Evolutionary conservation across 2,888 invertebrate species (phyloP).

Genomic region (Caenorhabditis sp.): DNA sequence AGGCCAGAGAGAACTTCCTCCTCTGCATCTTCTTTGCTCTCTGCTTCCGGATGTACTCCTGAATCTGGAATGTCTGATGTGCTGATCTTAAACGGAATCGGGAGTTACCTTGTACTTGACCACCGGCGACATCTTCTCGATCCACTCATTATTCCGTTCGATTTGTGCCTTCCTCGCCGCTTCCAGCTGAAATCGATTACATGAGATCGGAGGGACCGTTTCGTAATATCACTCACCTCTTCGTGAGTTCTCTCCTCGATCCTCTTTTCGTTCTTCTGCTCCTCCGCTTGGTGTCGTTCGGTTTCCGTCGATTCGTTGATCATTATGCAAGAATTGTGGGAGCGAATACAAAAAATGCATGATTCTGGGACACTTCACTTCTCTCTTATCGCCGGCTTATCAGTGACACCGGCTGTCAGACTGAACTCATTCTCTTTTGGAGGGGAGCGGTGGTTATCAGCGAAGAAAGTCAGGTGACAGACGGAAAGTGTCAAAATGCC

Average conservation of each 20-base stretch:
- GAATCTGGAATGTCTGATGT: conserved; percentile 50
- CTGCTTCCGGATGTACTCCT: conserved; percentile 56
- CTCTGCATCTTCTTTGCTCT: conserved; percentile 45
- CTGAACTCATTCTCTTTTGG: conserved; percentile 33
- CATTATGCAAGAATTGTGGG: conserved; percentile 39
- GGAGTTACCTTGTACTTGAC: conserved; percentile 47
- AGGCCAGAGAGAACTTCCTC: conserved; percentile 51
- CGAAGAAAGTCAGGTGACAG: conserved; percentile 33
- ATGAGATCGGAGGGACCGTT: neutral
- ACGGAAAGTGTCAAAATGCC: conserved; percentile 23
- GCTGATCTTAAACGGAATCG: neutral
- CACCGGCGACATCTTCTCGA: conserved; percentile 56
- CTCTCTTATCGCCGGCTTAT: conserved; percentile 32
- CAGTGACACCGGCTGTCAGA: conserved; percentile 42
- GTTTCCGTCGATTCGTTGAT: conserved; percentile 11
- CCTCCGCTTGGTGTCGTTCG: neutral
- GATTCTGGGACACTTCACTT: conserved; percentile 10
- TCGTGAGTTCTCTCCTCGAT: neutral
- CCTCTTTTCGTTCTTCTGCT: conserved; percentile 8
- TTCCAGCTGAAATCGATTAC: conserved; percentile 19
- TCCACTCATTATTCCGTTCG: conserved; percentile 50
- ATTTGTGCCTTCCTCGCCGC: conserved; percentile 27
- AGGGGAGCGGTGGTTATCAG: conserved; percentile 12
- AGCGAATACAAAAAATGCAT: conserved; percentile 44
- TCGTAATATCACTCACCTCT: neutral